Evolutionary conservation across 2,113 vertebrate species (phyloP), one percentile per base, ranked within the genome.

Genomic region (Macrotis lagotis): DNA sequence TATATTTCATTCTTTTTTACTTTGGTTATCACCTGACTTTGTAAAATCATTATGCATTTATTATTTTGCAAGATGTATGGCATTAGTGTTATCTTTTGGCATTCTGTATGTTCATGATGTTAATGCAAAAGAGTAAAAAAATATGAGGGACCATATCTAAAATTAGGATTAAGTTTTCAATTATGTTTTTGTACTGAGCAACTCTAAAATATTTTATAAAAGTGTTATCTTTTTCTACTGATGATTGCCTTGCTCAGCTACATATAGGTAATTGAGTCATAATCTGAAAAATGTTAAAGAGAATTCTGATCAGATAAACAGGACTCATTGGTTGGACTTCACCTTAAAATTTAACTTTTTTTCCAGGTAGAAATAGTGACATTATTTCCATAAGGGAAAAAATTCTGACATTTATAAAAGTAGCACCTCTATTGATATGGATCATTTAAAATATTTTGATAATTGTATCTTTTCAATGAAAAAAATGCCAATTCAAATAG

Each of bases 261-360:
- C 31, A 14, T 88, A 50, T 50, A 48, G 37, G 48, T 47, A 22
- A 31, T 96, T 92, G 96, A 89, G 95, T 97, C 96, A 91, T 97
- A 96, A 53, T 97, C 97, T 98, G 97, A 91, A 97, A 97, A 96
- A 95, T 94, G 96, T 96, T 96, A 94, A 93, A 97, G 93, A 74
- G 91, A 97, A 95, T 96, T 96, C 83, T 6, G 59, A 96, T 91
- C 88, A 93, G 90, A 92, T 94, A 95, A 37, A 74, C 94, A 94
- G 49, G 94, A 97, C n/a, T n/a, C n/a, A n/a, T n/a, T n/a, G n/a
- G n/a, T 94, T 91, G 53, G 37, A 50, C 96, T 94, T 83, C 92
- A 91, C 25, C 94, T n/a, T 93, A 90, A 22, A 98, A 95, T 92
- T 91, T 95, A 88, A 97, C 96, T 52, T 91, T 95, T 24, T 52